phyloP scores from a whole-genome alignment of 2,113 vertebrate genomes.

The Gracilinanus agilis region DNA sequence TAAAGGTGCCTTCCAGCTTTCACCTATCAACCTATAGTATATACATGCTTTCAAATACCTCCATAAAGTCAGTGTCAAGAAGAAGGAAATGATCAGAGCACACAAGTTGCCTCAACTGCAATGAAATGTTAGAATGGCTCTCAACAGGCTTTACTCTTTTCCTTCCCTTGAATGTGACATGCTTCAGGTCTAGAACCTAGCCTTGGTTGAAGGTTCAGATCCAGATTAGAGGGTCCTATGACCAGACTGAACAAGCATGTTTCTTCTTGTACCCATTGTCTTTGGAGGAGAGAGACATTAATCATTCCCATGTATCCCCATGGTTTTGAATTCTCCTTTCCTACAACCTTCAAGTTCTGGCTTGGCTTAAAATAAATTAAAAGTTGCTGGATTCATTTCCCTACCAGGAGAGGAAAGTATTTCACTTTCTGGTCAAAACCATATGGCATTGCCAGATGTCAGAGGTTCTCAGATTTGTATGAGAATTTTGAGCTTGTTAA shows the following conservation, averaged over 20 bases:
- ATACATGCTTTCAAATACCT: not conserved
- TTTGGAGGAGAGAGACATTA: not conserved
- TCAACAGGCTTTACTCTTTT: not conserved
- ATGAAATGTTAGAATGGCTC: not conserved
- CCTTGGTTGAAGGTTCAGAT: not conserved
- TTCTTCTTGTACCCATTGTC: not conserved
- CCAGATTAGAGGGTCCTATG: not conserved
- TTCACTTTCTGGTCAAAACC: constrained; percentile 4
- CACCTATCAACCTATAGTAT: not conserved
- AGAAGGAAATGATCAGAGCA: not conserved
- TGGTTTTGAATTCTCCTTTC: not conserved
- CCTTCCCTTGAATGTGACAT: not conserved
- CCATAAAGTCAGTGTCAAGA: not conserved
- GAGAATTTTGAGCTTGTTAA: not conserved
- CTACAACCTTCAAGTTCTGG: not conserved
- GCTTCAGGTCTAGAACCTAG: not conserved
- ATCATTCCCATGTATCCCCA: not conserved
- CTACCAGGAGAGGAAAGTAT: not conserved
- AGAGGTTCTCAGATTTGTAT: constrained; percentile 1
- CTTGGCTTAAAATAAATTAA: not conserved
- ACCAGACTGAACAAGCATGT: not conserved
- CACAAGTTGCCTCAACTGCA: not conserved
- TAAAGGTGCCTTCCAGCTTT: not conserved
- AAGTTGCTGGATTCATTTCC: not conserved
- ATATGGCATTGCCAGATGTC: not conserved